Conservation (phyloP, 2,113 vertebrate species). For the Peromyscus leucopus region DNA sequence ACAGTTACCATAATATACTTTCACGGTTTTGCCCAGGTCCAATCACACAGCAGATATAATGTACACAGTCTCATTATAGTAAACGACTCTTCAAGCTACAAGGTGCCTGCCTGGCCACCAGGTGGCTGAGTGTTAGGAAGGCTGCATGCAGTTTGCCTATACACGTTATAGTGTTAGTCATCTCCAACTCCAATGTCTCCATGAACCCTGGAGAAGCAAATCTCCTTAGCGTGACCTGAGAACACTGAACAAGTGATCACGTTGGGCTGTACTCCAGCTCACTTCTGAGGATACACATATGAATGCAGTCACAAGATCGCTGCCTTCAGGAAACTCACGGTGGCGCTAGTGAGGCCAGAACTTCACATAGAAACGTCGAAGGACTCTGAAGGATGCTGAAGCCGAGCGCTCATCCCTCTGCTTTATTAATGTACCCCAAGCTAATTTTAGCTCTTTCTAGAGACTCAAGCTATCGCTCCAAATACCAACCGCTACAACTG, state of each 20-base stretch:
- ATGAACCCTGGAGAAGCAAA: not conserved
- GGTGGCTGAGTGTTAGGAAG: no score
- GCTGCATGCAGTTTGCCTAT: not conserved
- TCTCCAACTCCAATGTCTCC: not conserved
- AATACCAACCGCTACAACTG: not conserved
- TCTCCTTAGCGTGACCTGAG: not conserved
- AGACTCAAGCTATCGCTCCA: not conserved
- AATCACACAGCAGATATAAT: not conserved
- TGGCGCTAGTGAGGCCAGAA: not conserved
- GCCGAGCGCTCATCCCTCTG: not conserved
- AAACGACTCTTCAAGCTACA: not conserved
- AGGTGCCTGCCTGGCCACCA: not conserved
- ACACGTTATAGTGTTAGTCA: not conserved
- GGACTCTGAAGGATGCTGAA: fast-evolving
- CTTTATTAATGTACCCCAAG: not conserved
- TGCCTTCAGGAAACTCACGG: not conserved
- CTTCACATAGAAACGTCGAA: not conserved
- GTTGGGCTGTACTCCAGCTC: not conserved
- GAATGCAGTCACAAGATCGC: not conserved
- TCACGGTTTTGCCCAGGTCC: not conserved
- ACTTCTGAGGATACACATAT: not conserved
- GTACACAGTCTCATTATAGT: not conserved
- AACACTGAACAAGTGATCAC: not conserved
- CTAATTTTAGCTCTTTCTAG: not conserved
- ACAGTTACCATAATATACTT: not conserved